Percentiles rank a stretch among this genome's conserved stretches.
phyloP scores from a whole-genome alignment of 2,888 invertebrate species.

The Folsomia manolachei region DNA sequence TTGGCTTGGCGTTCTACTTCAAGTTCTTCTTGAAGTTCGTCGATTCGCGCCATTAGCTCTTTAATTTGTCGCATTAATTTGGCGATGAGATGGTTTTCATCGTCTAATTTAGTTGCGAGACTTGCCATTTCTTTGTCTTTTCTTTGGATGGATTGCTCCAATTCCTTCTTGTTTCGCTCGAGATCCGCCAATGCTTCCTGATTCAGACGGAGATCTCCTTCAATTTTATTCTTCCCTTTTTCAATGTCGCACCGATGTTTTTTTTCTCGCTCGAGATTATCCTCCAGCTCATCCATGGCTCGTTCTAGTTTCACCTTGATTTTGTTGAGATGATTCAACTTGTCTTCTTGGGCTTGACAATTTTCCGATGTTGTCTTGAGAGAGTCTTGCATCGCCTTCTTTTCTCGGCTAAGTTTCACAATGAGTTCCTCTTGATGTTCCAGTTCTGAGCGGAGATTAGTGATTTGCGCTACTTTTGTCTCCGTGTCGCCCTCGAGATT shows the following conservation, averaged over 20 bases:
- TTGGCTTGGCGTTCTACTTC: conserved; percentile 94
- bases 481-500: conserved; percentile 95
- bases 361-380: conserved; percentile 91
- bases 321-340: conserved; percentile 99
- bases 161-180: conserved; percentile 96
- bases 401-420: conserved; percentile 98
- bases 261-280: conserved; percentile 98
- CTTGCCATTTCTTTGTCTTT: conserved; percentile 98
- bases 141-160: conserved; percentile 95
- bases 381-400: conserved; percentile 93
- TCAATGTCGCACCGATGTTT: conserved; percentile 95
- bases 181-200: conserved; percentile 96
- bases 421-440: conserved; percentile 99
- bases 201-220: conserved; percentile 97
- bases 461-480: conserved; percentile 96
- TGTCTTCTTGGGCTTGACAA: conserved; percentile 95
- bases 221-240: conserved; percentile 97
- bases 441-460: conserved; percentile 97
- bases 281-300: conserved; percentile 97
- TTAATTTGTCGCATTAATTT: conserved; percentile 99
- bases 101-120: conserved; percentile 94
- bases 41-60: conserved; percentile 71
- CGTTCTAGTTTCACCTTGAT: conserved; percentile 98
- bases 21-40: conserved; percentile 98
- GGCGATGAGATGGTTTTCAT: conserved; percentile 95